Evolutionary conservation across 1,140 invertebrate species (phyloP).

Genomic region (Lordiphosa clarofinis): DNA sequence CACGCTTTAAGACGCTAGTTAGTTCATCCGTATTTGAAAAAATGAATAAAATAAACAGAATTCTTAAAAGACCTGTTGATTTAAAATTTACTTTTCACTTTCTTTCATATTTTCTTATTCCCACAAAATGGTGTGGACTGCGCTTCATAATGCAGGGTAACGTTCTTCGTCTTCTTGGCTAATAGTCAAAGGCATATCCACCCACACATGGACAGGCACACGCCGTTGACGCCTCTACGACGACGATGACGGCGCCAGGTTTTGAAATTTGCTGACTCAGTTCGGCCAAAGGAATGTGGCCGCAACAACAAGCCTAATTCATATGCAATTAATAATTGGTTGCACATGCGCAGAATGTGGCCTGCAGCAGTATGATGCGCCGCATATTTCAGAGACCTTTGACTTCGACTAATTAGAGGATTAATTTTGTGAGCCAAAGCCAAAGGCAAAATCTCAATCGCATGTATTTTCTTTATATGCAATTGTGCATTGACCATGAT

Average conservation of each 20-base stretch:
- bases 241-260: slow-evolving; percentile 49
- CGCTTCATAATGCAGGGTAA: slow-evolving; percentile 12
- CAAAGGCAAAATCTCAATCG: slow-evolving; percentile 2
- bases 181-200: slow-evolving; percentile 34
- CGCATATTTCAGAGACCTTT: slow-evolving; percentile 23
- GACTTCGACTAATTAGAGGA: slow-evolving; percentile 45
- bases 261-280: slow-evolving; percentile 63
- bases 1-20: too few relatives aligned
- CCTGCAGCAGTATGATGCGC: slow-evolving; percentile 65
- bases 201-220: slow-evolving; percentile 51
- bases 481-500: slow-evolving; percentile 29
- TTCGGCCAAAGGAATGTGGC: slow-evolving; percentile 43
- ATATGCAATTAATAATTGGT: slow-evolving; percentile 79
- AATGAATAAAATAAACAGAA: too few relatives aligned
- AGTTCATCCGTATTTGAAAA: too few relatives aligned
- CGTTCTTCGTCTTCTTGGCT: slow-evolving; percentile 27
- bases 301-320: slow-evolving; percentile 49
- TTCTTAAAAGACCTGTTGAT: not conserved
- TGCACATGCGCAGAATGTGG: slow-evolving; percentile 68
- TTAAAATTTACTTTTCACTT: not conserved
- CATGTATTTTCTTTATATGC: slow-evolving; percentile 3
- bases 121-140: not conserved
- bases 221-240: slow-evolving; percentile 62
- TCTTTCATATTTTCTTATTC: not conserved
- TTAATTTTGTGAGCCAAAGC: slow-evolving; percentile 7